Evolutionary conservation across 1,140 invertebrate species (phyloP), one percentile per base, ranked within the genome.

Genomic region (Drosophila nebulosa): DNA sequence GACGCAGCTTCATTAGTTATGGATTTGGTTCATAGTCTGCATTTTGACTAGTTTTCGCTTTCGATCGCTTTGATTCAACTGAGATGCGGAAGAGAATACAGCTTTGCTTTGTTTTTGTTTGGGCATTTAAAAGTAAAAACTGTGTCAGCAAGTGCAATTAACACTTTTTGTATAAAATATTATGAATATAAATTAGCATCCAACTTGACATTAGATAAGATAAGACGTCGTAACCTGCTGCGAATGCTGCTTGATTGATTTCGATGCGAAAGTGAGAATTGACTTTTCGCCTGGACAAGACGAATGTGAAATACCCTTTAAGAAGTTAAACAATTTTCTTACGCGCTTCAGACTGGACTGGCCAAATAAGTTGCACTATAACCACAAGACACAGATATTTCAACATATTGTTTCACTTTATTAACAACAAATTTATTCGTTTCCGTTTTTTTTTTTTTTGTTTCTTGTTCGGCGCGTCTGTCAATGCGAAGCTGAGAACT

Each of bases 11-110:
- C 69, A 81, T 88, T 81, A 88, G 64, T 36, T 66, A 85, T 85
- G 81, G 64, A 85, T 85, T 88, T 85, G 27, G 81, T 55, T 86
- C 78, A 88, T 53, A 81, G 69, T 85, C 62, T 78, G 80, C 77
- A 85, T 85, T 86, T 80, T 80, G 52, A 80, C 60, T 56, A n/a
- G 16, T 36, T 21, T 16, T 22, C n/a, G n/a, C n/a, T n/a, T 30
- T 22, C n/a, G 22, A 58, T 4, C 27, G 55, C 51, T 12, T 3
- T 51, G 24, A 9, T 21, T 22, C 6, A 4, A 39, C n/a, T 46
- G 14, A 16, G 74, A 85, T 78, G 78, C 81, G 81, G 81, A 85
- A 85, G 78, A 79, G 50, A 68, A 46, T 46, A 21, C 9, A 6
- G 39, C 21, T 42, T 16, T 12, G 16, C n/a, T 39, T 52, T 30